Evolutionary conservation across 2,888 invertebrate genomes (phyloP).

Genomic region (Drosophila mayaguana): DNA sequence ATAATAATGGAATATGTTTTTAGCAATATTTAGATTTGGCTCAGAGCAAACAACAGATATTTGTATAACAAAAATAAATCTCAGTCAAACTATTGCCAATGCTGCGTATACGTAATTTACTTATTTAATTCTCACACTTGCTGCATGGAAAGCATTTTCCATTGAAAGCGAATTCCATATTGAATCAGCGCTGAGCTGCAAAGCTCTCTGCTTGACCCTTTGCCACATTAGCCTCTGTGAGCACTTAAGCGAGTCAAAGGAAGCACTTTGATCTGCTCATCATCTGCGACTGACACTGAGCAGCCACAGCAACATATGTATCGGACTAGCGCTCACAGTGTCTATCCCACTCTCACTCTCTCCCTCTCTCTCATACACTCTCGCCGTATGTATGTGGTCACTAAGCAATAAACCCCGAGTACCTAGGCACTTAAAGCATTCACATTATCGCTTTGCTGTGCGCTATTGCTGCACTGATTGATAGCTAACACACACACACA

Average conservation of each 20-base stretch:
- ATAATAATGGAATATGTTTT: neutral
- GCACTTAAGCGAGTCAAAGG: slow-evolving; percentile 66
- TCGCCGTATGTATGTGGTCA: slow-evolving; percentile 55
- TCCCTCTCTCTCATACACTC: neutral
- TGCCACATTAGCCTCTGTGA: slow-evolving; percentile 56
- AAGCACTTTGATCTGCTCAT: slow-evolving; percentile 69
- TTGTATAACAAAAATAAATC: neutral
- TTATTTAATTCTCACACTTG: slow-evolving; percentile 29
- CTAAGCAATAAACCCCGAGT: slow-evolving; percentile 65
- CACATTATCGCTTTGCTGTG: slow-evolving; percentile 62
- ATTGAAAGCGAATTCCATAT: slow-evolving; percentile 29
- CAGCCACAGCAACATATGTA: slow-evolving; percentile 31
- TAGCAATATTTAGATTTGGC: neutral
- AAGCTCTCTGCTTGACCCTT: slow-evolving; percentile 39
- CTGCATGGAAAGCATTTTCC: slow-evolving; percentile 6
- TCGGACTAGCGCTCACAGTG: neutral
- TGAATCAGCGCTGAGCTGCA: slow-evolving; percentile 3
- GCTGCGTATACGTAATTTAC: neutral
- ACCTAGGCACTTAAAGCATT: slow-evolving; percentile 50
- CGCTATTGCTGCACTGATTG: slow-evolving; percentile 69
- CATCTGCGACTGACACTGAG: slow-evolving; percentile 45
- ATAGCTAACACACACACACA: slow-evolving; percentile 33
- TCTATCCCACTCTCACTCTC: neutral
- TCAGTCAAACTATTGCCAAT: neutral
- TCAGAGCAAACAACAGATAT: neutral